Conservation (phyloP, 37 sponge, comb jelly and placozoan genomes). For the Petrosia ficiformis region DNA sequence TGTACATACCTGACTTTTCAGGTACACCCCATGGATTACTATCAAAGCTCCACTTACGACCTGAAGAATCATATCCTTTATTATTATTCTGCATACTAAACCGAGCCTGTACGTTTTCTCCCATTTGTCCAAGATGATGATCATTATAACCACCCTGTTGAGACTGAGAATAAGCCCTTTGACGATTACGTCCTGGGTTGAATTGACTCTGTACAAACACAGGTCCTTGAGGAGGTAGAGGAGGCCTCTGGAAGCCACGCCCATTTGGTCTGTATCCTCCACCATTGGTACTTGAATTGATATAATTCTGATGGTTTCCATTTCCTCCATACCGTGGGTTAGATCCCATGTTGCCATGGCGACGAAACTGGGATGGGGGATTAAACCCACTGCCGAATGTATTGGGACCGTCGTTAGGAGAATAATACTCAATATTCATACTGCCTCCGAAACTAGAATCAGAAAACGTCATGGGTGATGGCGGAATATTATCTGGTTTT, state of each 20-base stretch:
- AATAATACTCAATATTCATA: too few species aligned
- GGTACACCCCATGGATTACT: neutral
- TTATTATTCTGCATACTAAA: neutral
- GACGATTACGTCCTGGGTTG: neutral
- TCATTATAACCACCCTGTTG: neutral
- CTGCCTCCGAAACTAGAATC: neutral
- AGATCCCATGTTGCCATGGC: too few species aligned
- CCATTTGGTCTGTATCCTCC: neutral
- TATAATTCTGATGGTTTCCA: neutral
- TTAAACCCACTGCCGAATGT: constrained; percentile 17
- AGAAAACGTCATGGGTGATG: neutral
- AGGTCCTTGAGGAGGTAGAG: neutral
- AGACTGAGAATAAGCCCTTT: neutral
- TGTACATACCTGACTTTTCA: neutral
- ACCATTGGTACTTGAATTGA: neutral
- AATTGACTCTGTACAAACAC: neutral
- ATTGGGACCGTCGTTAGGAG: constrained; percentile 1
- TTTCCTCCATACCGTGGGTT: neutral
- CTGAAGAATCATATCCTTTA: too few species aligned
- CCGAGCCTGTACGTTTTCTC: neutral
- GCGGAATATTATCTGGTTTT: neutral
- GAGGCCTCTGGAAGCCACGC: neutral
- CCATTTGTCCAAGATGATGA: neutral
- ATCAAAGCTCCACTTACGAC: neutral
- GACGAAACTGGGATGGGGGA: neutral